Base-by-base conservation (phyloP, 2,888 invertebrate species). In the Drosophila prolongata region DNA sequence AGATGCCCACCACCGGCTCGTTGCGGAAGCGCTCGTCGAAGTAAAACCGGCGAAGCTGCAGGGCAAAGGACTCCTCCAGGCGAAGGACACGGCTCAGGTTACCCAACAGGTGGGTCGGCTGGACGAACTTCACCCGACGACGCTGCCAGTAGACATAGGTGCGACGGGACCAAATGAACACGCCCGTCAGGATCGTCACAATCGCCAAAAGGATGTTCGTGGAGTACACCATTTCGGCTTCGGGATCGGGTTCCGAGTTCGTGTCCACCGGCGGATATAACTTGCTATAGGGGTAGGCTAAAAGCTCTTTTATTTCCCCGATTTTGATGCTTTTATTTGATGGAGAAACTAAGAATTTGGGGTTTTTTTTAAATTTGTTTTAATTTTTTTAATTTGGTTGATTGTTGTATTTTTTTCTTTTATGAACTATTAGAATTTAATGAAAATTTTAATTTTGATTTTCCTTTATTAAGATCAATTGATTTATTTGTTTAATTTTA, bases 81-180 rank as follows among this genome's bases (percentile, higher is more conserved):
- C 90, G 70, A 0, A 93, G 30, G 27, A 92, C 91, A 42, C 92
- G 91, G 53, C 75, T 82, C 10, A 93, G 89, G 66, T 93, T 93
- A 27, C 93, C 93, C 52, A 93, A 55, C 55, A 93, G 79, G 35
- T 92, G 91, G 0, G 82, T 89, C 0, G 93, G 92, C 43, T 91
- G 78, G 6, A 93, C 76, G 66, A 92, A 91, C 60, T 90, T 78
- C 3, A 93, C 81, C 14, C 92, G 92, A 0, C 90, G 89, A 1
- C 90, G 88, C 68, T 89, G 92, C 93, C 87, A 92, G 58, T 91
- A 92, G 37, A 88, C 86, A 50, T 89, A 91, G 56, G 96, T 87
- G 79, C 91, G 92, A n/a, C 91, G 80, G 58, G 90, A 91, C 80
- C 91, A 86, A 44, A 88, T 79, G 49, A 91, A 80, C 43, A 90